Evolutionary conservation across 2,113 vertebrate species (phyloP).

Genomic region (Gambusia affinis): DNA sequence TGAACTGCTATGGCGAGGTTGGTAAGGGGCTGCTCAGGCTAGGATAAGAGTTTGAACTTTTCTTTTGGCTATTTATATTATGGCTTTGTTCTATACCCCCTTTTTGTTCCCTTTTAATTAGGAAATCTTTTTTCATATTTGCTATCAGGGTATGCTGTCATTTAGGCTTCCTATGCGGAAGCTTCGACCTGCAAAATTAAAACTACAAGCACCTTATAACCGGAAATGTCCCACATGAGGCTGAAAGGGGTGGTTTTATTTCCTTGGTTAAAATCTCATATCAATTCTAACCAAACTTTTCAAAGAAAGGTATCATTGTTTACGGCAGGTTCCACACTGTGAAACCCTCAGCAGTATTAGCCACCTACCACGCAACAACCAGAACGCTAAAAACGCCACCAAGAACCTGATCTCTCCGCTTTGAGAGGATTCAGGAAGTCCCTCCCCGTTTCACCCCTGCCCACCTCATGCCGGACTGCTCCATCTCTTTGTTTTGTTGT

Average conservation of each 20-base stretch:
- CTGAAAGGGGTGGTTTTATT: conserved; percentile 58
- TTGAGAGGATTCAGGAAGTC: conserved; percentile 44
- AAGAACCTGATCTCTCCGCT: conserved; percentile 48
- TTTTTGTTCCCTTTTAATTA: conserved; percentile 61
- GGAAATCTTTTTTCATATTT: conserved; percentile 66
- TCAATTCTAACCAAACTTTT: conserved; percentile 47
- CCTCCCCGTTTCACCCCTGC: conserved; percentile 60
- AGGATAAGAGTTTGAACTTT: conserved; percentile 58
- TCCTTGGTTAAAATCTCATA: conserved; percentile 54
- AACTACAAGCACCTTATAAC: conserved; percentile 82
- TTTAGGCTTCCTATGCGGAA: conserved; percentile 62
- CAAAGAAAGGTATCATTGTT: conserved; percentile 59
- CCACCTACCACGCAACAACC: conserved; percentile 52
- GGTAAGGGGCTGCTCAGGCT: conserved; percentile 63
- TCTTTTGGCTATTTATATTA: conserved; percentile 71
- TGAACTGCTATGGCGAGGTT: conserved; percentile 51
- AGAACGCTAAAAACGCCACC: conserved; percentile 38
- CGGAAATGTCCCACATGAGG: conserved; percentile 70
- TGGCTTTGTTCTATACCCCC: conserved; percentile 60
- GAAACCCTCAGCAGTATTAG: conserved; percentile 74
- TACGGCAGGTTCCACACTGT: conserved; percentile 43
- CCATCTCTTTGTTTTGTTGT: conserved; percentile 68
- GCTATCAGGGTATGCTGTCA: conserved; percentile 77
- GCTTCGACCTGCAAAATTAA: conserved; percentile 77
- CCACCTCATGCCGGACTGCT: conserved; percentile 72